Percentiles rank a stretch among this genome's conserved stretches.
Conservation (phyloP, 2,797 vertebrate species). For the Hydrophis major region DNA sequence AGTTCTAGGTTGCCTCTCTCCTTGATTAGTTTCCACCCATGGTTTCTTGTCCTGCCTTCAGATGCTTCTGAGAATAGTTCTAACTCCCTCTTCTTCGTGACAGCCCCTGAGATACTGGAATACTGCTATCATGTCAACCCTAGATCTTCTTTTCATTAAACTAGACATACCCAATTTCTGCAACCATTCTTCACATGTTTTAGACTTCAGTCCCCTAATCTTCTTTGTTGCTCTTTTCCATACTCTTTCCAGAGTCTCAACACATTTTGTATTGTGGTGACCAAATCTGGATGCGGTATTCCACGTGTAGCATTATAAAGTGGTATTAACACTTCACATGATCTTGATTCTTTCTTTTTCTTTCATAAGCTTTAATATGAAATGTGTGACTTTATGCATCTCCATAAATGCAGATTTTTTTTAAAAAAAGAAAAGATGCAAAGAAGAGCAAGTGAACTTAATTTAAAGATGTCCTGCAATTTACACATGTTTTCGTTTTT, state of each 20-base stretch:
- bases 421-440: slow-evolving; percentile 24
- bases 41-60: neutral
- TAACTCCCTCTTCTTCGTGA: neutral
- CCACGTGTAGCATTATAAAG: neutral
- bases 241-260: neutral
- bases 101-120: neutral
- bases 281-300: neutral
- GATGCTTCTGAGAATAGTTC: fast-evolving
- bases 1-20: neutral
- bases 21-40: neutral
- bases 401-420: slow-evolving; percentile 44
- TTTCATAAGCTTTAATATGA: neutral
- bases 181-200: neutral
- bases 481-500: slow-evolving; percentile 70
- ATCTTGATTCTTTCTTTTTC: neutral
- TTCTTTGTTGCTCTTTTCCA: neutral
- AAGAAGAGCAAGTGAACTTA: slow-evolving; percentile 66
- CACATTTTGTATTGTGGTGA: neutral
- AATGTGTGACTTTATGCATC: slow-evolving; percentile 30
- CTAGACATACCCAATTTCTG: neutral
- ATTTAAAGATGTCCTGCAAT: slow-evolving; percentile 67
- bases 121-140: neutral
- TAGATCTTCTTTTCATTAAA: neutral
- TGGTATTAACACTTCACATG: fast-evolving
- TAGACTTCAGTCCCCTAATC: neutral